These are phyloP conservation scores for Strix uralensis DNA, from an alignment of 2,113 vertebrate genomes.

Conservation along the genomic window DNA sequence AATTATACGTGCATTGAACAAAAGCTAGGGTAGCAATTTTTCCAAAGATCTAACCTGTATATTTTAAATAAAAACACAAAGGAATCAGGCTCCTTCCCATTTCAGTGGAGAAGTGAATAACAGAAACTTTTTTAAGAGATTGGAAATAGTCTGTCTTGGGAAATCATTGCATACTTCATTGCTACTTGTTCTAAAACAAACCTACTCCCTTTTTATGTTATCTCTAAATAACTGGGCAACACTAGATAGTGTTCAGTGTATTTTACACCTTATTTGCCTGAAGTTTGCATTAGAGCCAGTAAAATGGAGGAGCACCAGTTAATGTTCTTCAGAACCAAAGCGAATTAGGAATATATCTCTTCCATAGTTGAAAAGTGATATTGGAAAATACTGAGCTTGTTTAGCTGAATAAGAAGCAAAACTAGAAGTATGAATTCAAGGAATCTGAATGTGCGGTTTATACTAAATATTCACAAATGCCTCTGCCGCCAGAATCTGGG, in stretches of 20 bases:
- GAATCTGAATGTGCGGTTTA: not conserved
- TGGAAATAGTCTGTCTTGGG: not conserved
- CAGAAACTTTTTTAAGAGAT: not conserved
- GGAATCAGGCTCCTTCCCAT: not conserved
- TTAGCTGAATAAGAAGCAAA: not conserved
- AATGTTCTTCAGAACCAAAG: not conserved
- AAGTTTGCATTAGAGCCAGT: not conserved
- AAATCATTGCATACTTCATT: not conserved
- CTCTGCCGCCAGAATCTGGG: not conserved
- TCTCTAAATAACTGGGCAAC: not conserved
- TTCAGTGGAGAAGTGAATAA: not conserved
- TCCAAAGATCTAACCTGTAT: not conserved
- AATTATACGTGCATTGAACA: not conserved
- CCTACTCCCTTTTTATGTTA: not conserved
- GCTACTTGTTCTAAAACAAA: not conserved
- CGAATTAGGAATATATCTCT: not conserved
- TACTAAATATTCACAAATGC: not conserved
- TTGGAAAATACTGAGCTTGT: not conserved
- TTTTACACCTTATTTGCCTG: not conserved
- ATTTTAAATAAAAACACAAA: not conserved
- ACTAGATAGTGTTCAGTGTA: not conserved
- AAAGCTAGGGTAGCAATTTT: not conserved
- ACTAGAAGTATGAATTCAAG: not conserved
- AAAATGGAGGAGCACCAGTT: not conserved
- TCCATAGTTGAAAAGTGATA: not conserved